Evolutionary conservation across 2,888 invertebrate genomes (phyloP).

Genomic region (Macaria liturata): DNA sequence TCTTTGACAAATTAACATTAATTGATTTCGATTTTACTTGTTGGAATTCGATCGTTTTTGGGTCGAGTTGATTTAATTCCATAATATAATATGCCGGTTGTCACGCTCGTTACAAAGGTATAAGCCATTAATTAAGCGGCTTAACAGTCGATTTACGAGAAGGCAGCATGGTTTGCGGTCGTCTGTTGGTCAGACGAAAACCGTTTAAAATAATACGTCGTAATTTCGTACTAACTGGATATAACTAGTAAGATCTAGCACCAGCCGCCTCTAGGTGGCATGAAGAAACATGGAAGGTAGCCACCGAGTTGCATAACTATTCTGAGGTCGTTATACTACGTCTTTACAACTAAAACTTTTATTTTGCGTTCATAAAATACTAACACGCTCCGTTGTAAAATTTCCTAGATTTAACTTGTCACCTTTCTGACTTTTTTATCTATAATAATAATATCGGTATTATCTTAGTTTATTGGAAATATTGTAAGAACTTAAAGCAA

Average conservation of each 20-base stretch:
- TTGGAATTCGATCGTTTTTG: slow-evolving; percentile 23
- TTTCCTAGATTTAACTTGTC: background rate
- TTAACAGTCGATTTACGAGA: slow-evolving; percentile 2
- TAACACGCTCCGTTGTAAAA: slow-evolving; percentile 13
- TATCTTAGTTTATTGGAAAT: too few relatives aligned
- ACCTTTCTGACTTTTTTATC: too few relatives aligned
- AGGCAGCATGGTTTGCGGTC: slow-evolving; percentile 24
- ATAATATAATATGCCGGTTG: slow-evolving; percentile 6
- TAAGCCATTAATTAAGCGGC: slow-evolving; percentile 12
- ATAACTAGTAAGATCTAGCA: slow-evolving; percentile 55
- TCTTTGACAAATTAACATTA: slow-evolving; percentile 33
- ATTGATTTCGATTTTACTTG: slow-evolving; percentile 27
- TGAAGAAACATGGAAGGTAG: slow-evolving; percentile 61
- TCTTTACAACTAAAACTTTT: slow-evolving; percentile 31
- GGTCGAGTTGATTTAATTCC: slow-evolving; percentile 23
- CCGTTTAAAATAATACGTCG: slow-evolving; percentile 49
- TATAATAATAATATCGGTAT: too few relatives aligned
- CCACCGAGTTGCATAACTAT: slow-evolving; percentile 56
- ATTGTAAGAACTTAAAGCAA: background rate
- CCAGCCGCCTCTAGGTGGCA: slow-evolving; percentile 46
- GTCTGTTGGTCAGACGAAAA: slow-evolving; percentile 30
- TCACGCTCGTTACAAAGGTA: background rate
- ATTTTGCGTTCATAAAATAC: slow-evolving; percentile 40
- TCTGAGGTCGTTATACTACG: slow-evolving; percentile 44
- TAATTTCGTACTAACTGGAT: slow-evolving; percentile 56